A percentile compares a stretch with the other conserved stretches of the same genome.
These are phyloP conservation scores for Neomorphus geoffroyi DNA, from an alignment of 2,797 vertebrate species.

Conservation along the genomic window DNA sequence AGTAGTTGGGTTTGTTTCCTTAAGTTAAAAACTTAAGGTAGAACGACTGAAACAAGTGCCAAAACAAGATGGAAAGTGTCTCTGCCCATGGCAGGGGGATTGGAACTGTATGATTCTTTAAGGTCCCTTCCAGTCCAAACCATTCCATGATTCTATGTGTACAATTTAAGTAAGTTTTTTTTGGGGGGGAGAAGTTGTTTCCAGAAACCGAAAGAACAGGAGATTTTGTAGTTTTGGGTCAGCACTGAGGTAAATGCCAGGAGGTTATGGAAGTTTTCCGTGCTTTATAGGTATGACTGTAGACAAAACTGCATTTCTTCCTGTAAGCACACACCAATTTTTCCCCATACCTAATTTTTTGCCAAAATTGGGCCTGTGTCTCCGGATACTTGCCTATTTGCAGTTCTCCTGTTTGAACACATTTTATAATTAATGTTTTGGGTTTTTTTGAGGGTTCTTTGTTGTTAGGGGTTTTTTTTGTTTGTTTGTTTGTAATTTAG, in stretches of 20 bases:
- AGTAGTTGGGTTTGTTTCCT: background rate
- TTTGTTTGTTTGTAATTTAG: background rate
- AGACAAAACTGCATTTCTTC: conserved; percentile 14
- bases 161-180: background rate
- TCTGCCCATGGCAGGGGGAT: too few relatives aligned
- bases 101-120: too few relatives aligned
- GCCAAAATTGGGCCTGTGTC: background rate
- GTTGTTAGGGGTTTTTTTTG: too few relatives aligned
- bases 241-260: conserved; percentile 23
- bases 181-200: background rate
- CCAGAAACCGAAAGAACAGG: background rate
- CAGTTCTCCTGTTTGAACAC: conserved; percentile 2
- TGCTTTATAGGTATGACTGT: background rate
- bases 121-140: too few relatives aligned
- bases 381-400: background rate
- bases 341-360: background rate
- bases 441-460: background rate
- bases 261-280: background rate
- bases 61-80: background rate
- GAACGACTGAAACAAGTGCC: background rate
- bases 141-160: background rate
- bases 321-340: background rate
- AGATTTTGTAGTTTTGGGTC: conserved; percentile 2
- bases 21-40: background rate
- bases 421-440: background rate